Percentiles rank a stretch among this genome's conserved stretches.
Evolutionary conservation across 2,113 vertebrate genomes (phyloP).

Genomic region (Cottus gobio): DNA sequence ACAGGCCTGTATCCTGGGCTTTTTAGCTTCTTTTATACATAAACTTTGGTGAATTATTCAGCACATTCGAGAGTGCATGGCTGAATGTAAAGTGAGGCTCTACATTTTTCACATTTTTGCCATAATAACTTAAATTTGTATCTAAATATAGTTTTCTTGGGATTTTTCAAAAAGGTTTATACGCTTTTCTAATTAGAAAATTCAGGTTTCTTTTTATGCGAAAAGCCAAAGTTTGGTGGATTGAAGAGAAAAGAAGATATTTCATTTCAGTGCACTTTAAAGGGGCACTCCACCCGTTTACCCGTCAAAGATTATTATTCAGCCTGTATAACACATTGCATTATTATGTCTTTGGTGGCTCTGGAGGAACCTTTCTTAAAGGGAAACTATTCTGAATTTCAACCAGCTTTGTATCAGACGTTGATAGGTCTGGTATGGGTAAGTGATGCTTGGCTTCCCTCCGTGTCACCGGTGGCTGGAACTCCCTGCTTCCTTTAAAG

Average conservation of each 20-base stretch:
- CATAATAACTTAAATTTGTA: not conserved
- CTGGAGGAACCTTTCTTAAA: not conserved
- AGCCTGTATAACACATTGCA: not conserved
- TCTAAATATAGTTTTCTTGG: not conserved
- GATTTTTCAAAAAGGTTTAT: not conserved
- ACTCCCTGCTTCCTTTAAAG: not conserved
- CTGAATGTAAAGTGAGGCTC: not conserved
- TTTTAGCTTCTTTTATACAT: constrained; percentile 4
- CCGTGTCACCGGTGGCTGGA: not conserved
- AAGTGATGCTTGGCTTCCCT: not conserved
- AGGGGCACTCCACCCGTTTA: not conserved
- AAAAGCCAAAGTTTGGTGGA: not conserved
- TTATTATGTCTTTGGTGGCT: not conserved
- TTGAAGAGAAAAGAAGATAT: not conserved
- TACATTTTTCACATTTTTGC: not conserved
- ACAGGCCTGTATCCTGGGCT: not conserved
- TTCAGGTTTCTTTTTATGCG: not conserved
- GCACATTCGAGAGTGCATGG: not conserved
- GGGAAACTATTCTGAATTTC: not conserved
- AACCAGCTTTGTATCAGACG: not conserved
- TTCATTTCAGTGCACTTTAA: not conserved
- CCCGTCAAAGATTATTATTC: not conserved
- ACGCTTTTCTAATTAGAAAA: not conserved
- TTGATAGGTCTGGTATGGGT: not conserved
- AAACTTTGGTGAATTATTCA: constrained; percentile 5